Evolutionary conservation across 30 jellyfish, hydroid and myxozoan genomes (phyloP).

Genomic region (Rhopilema esculentum): DNA sequence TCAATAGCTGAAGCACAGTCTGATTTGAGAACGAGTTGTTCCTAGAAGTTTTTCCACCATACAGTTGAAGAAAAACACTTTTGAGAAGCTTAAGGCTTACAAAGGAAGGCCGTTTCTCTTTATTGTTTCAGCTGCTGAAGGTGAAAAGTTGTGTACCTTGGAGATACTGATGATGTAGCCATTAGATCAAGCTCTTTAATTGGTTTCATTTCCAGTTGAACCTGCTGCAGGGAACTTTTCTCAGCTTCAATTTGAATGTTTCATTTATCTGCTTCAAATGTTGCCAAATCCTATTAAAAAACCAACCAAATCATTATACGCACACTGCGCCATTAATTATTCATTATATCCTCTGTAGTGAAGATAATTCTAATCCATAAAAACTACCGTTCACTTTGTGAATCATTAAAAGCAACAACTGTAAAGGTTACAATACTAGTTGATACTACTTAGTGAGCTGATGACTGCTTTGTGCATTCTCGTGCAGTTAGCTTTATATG

Average conservation of each 20-base stretch:
- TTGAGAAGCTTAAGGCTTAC: no score
- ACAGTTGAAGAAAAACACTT: no score
- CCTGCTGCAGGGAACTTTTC: background rate
- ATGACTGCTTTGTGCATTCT: background rate
- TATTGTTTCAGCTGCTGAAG: no score
- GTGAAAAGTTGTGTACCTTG: background rate
- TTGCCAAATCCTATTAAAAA: background rate
- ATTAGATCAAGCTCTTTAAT: background rate
- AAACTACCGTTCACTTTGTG: background rate
- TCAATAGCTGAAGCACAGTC: no score
- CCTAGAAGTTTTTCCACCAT: no score
- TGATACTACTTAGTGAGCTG: background rate
- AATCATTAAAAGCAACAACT: background rate
- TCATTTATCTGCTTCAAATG: background rate
- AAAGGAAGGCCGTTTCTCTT: no score
- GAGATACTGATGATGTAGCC: no score
- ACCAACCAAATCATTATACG: background rate
- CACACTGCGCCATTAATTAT: background rate
- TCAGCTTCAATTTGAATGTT: background rate
- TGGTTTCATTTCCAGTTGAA: background rate
- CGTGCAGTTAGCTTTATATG: no score
- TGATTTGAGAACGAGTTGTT: no score
- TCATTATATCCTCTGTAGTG: background rate
- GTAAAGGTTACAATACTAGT: background rate
- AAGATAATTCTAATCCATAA: background rate